Base-by-base conservation (phyloP, 2,113 vertebrate genomes). In the Urocitellus parryii region DNA sequence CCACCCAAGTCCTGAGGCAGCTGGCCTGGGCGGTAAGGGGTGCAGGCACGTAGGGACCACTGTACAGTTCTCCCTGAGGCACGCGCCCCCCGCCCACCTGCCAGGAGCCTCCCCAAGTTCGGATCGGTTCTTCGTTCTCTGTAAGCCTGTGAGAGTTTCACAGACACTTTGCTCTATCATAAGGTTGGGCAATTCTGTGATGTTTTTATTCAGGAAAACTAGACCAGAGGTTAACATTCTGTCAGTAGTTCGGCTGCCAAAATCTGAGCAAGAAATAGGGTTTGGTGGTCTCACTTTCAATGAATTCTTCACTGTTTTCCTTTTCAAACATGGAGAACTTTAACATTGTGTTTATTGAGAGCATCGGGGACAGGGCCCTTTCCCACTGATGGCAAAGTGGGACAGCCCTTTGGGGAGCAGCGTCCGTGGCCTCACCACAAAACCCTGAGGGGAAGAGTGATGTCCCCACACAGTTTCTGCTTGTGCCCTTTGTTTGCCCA, bases 101-200 rank as follows among this genome's bases (percentile, higher is more conserved):
- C 45, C 32, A 4, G n/a, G 61, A 77, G 5, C 17, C 42, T 61
- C 18, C 24, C 13, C 8, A 11, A 8, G 6, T 3, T 9, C 10
- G 1, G 39, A 0, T 12, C 61, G 13, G 29, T 32, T 25, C 58
- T 53, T 37, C 2, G 0, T 0, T n/a, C 93, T 78, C 17, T 12
- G 16, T 20, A 16, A 53, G 5, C 20, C 4, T 0, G 1, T 17
- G 48, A 34, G 32, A 8, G 2, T 17, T 45, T 32, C 14, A 13
- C 74, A 48, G 12, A 7, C 58, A 1, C 24, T 0, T 1, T 8
- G 34, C 34, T 6, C 20, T 58, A 2, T 58, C 7, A 8, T 22
- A 8, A 22, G 8, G 5, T 22, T 24, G 56, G 56, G 18, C 20
- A 51, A 4, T 25, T 73, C 3, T 14, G 63, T 61, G 61, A 11